A percentile compares a stretch with the other conserved stretches of the same genome.
phyloP scores from a whole-genome alignment of 2,888 invertebrate genomes.

The Taphrorychus bicolor region DNA sequence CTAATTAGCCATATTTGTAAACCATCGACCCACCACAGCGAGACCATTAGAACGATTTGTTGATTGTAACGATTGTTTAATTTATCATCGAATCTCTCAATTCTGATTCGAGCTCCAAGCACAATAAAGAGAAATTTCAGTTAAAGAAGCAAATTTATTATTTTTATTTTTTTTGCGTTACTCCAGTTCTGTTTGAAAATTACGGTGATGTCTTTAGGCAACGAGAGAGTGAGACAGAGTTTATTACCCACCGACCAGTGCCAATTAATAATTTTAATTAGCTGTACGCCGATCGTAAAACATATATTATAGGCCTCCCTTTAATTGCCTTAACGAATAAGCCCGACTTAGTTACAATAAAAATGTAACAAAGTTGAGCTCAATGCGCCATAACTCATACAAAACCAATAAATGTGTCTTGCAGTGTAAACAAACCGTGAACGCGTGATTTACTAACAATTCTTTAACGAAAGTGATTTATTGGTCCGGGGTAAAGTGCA shows the following conservation, averaged over 20 bases:
- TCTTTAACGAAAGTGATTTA: slow-evolving; percentile 31
- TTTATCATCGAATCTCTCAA: slow-evolving; percentile 6
- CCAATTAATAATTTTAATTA: slow-evolving; percentile 47
- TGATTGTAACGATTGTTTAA: slow-evolving; percentile 14
- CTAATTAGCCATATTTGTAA: slow-evolving; percentile 46
- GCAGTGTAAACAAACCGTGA: slow-evolving; percentile 52
- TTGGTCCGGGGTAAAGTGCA: slow-evolving; percentile 21
- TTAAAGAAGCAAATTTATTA: too few species aligned
- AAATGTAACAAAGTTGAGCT: slow-evolving; percentile 50
- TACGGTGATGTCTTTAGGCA: slow-evolving; percentile 36
- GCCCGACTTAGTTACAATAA: slow-evolving; percentile 49
- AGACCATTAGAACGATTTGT: slow-evolving; percentile 36
- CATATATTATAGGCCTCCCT: slow-evolving; percentile 37
- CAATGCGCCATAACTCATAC: slow-evolving; percentile 51
- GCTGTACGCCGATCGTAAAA: slow-evolving; percentile 43
- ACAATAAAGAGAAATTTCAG: too few species aligned
- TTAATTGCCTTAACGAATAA: slow-evolving; percentile 44
- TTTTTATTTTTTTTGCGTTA: too few species aligned
- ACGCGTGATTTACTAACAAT: slow-evolving; percentile 35
- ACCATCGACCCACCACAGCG: slow-evolving; percentile 44
- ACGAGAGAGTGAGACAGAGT: slow-evolving; percentile 25
- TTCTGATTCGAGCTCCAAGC: too few species aligned
- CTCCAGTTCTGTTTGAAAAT: slow-evolving; percentile 27
- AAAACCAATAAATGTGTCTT: slow-evolving; percentile 51
- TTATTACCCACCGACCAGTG: slow-evolving; percentile 36